Evolutionary conservation across 23 tunicate species (phyloP).

Genomic region (Ascidia mentula): DNA sequence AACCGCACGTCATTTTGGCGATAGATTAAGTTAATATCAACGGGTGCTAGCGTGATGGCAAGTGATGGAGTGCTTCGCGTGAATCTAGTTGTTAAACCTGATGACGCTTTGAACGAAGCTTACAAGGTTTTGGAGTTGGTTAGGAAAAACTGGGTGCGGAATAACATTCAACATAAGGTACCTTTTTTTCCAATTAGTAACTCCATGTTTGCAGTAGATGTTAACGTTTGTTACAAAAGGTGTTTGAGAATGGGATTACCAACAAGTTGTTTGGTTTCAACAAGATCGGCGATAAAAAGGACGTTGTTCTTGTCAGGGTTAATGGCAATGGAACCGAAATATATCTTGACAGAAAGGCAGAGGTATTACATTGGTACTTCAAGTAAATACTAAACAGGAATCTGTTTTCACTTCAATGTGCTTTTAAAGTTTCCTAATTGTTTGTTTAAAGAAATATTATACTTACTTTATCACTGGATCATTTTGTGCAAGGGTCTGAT

Average conservation of each 20-base stretch:
- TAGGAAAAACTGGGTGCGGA: slow-evolving; percentile 44
- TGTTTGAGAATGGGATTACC: slow-evolving; percentile 80
- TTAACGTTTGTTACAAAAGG: slow-evolving; percentile 17
- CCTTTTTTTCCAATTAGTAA: neutral
- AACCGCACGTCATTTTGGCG: no score
- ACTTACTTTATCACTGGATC: no score
- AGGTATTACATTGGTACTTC: no score
- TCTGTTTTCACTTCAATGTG: no score
- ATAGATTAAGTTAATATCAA: no score
- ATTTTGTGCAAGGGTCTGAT: no score
- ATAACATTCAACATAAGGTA: slow-evolving; percentile 42
- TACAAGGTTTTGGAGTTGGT: slow-evolving; percentile 34
- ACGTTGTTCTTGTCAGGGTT: slow-evolving; percentile 69
- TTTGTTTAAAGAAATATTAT: no score
- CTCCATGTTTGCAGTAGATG: neutral
- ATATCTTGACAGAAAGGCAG: slow-evolving; percentile 63
- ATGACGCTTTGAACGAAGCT: slow-evolving; percentile 45
- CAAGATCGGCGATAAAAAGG: slow-evolving; percentile 15
- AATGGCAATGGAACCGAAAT: slow-evolving; percentile 84
- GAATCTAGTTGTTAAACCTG: slow-evolving; percentile 32
- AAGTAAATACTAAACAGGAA: no score
- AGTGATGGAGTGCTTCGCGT: slow-evolving; percentile 12
- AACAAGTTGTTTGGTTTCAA: slow-evolving; percentile 85
- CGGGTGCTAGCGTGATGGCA: neutral
- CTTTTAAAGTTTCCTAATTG: no score